A percentile compares a stretch with the other conserved stretches of the same genome.
Evolutionary conservation across 2,113 vertebrate species (phyloP).

Genomic region (Datnioides undecimradiatus): DNA sequence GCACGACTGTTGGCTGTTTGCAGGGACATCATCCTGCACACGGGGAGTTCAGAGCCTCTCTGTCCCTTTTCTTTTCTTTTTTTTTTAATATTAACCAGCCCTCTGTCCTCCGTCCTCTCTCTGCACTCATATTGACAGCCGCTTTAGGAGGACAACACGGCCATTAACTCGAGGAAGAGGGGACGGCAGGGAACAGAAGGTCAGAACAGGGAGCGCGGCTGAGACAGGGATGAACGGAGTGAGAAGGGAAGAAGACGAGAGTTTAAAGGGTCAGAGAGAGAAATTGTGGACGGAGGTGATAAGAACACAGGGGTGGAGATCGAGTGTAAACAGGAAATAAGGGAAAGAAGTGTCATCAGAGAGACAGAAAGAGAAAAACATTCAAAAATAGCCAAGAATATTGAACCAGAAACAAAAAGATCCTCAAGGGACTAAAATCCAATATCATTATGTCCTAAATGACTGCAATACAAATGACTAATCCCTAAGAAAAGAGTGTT

Average conservation of each 20-base stretch:
- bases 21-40: constrained; percentile 19
- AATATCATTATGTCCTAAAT: constrained; percentile 47
- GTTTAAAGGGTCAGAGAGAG: constrained; percentile 40
- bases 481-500: constrained; percentile 14
- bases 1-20: constrained; percentile 6
- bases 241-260: background rate
- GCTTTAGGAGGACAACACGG: constrained; percentile 46
- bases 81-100: too few species aligned
- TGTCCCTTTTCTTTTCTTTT: constrained; percentile 18
- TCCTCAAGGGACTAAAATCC: constrained; percentile 48
- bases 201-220: constrained; percentile 20
- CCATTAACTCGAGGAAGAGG: constrained; percentile 47
- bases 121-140: constrained; percentile 47
- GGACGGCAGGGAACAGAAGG: constrained; percentile 25
- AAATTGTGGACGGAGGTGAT: constrained; percentile 37
- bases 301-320: constrained; percentile 26
- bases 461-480: constrained; percentile 38
- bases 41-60: constrained; percentile 32
- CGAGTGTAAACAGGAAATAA: constrained; percentile 36
- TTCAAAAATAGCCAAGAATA: constrained; percentile 41
- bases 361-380: constrained; percentile 18
- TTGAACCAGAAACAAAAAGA: constrained; percentile 52
- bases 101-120: constrained; percentile 16
- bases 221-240: constrained; percentile 4
- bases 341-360: constrained; percentile 3